These are phyloP conservation scores for Nymphalis c-album DNA, from an alignment of 2,888 invertebrate species.

Conservation along the genomic window DNA sequence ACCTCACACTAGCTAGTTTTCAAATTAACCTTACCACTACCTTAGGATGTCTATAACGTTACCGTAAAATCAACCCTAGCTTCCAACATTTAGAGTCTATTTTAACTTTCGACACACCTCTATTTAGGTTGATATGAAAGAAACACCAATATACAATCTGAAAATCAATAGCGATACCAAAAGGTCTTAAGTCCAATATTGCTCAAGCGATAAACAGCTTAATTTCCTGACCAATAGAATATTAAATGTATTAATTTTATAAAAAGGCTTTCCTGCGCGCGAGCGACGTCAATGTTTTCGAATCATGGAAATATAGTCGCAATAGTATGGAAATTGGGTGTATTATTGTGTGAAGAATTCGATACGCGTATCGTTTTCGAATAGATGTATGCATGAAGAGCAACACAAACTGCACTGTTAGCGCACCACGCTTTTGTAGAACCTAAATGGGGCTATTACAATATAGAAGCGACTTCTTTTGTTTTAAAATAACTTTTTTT, in stretches of 20 bases:
- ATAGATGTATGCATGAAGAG: conserved; percentile 67
- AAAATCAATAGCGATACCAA: conserved; percentile 54
- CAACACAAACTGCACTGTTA: conserved; percentile 70
- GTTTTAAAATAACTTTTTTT: not conserved
- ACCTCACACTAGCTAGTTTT: conserved; percentile 70
- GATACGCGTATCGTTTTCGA: conserved; percentile 55
- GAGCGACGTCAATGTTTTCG: conserved; percentile 50
- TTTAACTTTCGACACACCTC: conserved; percentile 32
- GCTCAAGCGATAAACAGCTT: conserved; percentile 42
- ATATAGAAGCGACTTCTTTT: conserved; percentile 49
- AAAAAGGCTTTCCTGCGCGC: conserved; percentile 39
- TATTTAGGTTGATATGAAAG: conserved; percentile 44
- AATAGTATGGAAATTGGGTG: conserved; percentile 50
- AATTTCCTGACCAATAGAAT: conserved; percentile 39
- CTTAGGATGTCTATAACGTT: conserved; percentile 35
- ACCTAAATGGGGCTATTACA: conserved; percentile 57
- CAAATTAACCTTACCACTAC: conserved; percentile 45
- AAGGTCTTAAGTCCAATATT: conserved; percentile 44
- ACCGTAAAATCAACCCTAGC: conserved; percentile 45
- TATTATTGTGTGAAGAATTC: conserved; percentile 48
- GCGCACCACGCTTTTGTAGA: conserved; percentile 73
- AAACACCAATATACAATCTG: conserved; percentile 57
- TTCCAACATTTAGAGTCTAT: conserved; percentile 22
- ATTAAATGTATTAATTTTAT: conserved; percentile 40
- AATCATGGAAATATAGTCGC: conserved; percentile 50